phyloP scores from a whole-genome alignment of 2,888 invertebrate species.

The Muschampia plurimacula region DNA sequence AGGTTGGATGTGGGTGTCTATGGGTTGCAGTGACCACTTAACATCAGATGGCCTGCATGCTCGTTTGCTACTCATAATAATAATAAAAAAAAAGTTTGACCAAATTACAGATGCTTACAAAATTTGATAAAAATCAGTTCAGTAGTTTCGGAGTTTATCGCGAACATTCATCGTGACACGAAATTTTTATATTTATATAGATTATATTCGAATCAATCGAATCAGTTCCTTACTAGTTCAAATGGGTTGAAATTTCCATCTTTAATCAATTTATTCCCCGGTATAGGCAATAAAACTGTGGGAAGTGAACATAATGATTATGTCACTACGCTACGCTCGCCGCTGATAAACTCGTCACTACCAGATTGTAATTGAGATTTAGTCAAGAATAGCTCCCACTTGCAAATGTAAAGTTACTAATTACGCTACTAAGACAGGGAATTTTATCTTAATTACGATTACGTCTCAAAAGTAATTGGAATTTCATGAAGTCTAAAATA shows the following conservation, averaged over 20 bases:
- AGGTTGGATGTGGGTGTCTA: too few relatives aligned
- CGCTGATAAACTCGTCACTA: conserved; percentile 39
- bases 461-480: conserved; percentile 45
- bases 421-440: conserved; percentile 41
- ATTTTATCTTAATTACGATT: conserved; percentile 48
- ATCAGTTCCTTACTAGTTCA: neutral
- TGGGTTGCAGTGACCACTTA: too few relatives aligned
- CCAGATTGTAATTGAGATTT: conserved; percentile 45
- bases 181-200: too few relatives aligned
- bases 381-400: conserved; percentile 42
- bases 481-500: conserved; percentile 36
- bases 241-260: conserved; percentile 12
- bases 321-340: conserved; percentile 32
- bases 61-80: too few relatives aligned
- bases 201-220: neutral
- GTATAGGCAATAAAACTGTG: conserved; percentile 24
- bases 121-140: too few relatives aligned
- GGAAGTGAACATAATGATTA: conserved; percentile 38
- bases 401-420: conserved; percentile 42
- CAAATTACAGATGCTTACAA: too few relatives aligned
- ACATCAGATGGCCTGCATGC: too few relatives aligned
- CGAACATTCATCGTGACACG: too few relatives aligned
- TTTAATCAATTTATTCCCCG: conserved; percentile 10
- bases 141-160: too few relatives aligned
- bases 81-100: too few relatives aligned